Evolutionary conservation across 2,113 vertebrate species (phyloP), one percentile per base, ranked within the genome.

Genomic region (Tetrao urogallus): DNA sequence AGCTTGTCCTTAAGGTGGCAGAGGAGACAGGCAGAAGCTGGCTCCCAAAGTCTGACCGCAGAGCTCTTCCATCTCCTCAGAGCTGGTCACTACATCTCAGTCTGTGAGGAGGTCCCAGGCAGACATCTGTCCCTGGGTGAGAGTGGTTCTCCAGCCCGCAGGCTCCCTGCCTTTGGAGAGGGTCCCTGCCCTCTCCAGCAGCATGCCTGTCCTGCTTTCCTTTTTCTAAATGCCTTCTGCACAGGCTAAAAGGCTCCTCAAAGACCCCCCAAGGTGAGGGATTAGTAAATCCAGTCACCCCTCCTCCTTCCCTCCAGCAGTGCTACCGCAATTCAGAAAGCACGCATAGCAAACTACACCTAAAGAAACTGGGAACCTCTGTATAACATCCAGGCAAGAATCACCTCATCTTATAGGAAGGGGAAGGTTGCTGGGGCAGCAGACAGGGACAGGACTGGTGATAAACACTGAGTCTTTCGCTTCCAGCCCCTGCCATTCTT

Each of bases 391-490:
- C 10, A 52, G 38, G 20, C 32, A 88, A 67, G 47, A 90, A 77
- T 3, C 82, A 57, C 28, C 56, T 61, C 65, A 60, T 5, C 47
- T 48, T 4, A 63, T 42, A 25, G 19, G 45, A 66, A 0, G 10
- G 0, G 38, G 56, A 78, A 77, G 38, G 32, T 47, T 1, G 9
- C 73, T 84, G 76, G 83, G 76, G 91, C 22, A 83, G 72, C 79
- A 88, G 57, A 71, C 28, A 60, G 61, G 38, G 52, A 77, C 28
- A 69, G 65, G 73, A 86, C 65, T 93, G 86, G 92, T 92, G 73
- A 94, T 57, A 90, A 97, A 93, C 85, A 86, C 13, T 25, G 69
- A 82, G 56, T 30, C 77, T 95, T 95, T 95, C 84, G 87, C 88
- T 95, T 83, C 72, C 65, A 95, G 92, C 93, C 21, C 10, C 76